Evolutionary conservation across 1,140 invertebrate genomes (phyloP).

Genomic region (Drosophila kanapiae): DNA sequence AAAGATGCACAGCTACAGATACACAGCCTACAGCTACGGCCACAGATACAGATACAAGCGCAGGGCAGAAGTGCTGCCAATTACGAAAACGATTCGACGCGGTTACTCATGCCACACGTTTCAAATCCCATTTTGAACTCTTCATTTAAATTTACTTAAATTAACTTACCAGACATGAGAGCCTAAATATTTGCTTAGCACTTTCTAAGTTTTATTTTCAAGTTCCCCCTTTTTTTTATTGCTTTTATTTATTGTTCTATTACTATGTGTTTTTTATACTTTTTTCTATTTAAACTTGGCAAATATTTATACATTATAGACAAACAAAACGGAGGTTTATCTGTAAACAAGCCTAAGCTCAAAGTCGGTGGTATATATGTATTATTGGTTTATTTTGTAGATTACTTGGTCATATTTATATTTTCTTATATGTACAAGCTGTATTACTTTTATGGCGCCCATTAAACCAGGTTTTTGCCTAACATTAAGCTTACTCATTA

Average conservation of each 20-base stretch:
- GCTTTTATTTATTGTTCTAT: not conserved
- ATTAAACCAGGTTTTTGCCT: not conserved
- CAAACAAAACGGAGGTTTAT: slow-evolving; percentile 4
- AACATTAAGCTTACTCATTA: not conserved
- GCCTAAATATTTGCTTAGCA: not conserved
- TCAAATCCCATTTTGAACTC: slow-evolving; percentile 12
- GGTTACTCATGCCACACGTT: slow-evolving; percentile 13
- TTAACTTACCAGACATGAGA: not conserved
- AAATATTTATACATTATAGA: slow-evolving; percentile 5
- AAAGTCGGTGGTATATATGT: not conserved
- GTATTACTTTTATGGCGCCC: not conserved
- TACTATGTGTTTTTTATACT: not conserved
- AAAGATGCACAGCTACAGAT: slow-evolving; percentile 1
- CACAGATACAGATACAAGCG: slow-evolving; percentile 12
- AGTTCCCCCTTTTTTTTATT: not conserved
- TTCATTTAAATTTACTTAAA: slow-evolving; percentile 2
- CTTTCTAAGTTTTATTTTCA: not conserved
- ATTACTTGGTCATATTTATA: not conserved
- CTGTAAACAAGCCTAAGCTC: not conserved
- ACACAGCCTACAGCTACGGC: slow-evolving; percentile 9
- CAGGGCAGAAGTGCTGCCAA: slow-evolving; percentile 32
- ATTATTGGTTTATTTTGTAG: not conserved
- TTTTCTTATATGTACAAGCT: no score
- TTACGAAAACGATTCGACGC: slow-evolving; percentile 34
- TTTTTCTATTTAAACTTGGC: not conserved